phyloP scores from a whole-genome alignment of 1,140 invertebrate species.

The Leptoteleia sp. region DNA sequence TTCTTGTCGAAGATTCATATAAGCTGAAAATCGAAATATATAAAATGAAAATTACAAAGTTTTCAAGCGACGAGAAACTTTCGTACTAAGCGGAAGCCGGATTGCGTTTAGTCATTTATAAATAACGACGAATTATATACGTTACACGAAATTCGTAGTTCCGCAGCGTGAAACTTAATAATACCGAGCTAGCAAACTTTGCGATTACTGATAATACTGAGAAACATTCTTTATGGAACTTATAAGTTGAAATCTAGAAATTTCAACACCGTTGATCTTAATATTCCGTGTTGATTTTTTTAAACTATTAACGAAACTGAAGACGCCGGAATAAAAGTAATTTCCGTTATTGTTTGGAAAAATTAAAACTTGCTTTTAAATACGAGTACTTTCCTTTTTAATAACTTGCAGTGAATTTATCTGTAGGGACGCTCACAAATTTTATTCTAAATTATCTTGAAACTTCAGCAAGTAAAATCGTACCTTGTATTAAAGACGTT shows the following conservation, averaged over 20 bases:
- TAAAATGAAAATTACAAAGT: slow-evolving; percentile 13
- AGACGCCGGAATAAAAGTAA: too few species aligned
- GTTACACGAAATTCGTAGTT: slow-evolving; percentile 26
- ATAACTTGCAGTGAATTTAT: too few species aligned
- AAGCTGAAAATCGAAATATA: slow-evolving; percentile 6
- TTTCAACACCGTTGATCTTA: slow-evolving; percentile 28
- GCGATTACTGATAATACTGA: slow-evolving; percentile 39
- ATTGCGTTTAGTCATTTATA: slow-evolving; percentile 42
- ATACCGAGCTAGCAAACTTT: slow-evolving; percentile 16
- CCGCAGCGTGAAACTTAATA: slow-evolving; percentile 36
- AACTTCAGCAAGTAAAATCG: too few species aligned
- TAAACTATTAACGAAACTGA: slow-evolving; percentile 25
- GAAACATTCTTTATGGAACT: slow-evolving; percentile 45
- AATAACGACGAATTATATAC: slow-evolving; percentile 43
- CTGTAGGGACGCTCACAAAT: too few species aligned
- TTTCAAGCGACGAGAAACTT: slow-evolving; percentile 12
- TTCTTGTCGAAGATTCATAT: slow-evolving; percentile 13
- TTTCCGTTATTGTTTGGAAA: background rate
- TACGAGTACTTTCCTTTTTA: too few species aligned
- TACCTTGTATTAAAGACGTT: background rate
- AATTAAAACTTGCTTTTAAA: too few species aligned
- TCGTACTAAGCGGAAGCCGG: background rate
- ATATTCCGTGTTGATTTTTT: slow-evolving; percentile 26
- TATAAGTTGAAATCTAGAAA: slow-evolving; percentile 36
- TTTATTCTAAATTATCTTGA: too few species aligned